These are phyloP conservation scores for Temnopleurus reevesii DNA, from an alignment of 53 echinoderm and acorn worm genomes.

Conservation along the genomic window DNA sequence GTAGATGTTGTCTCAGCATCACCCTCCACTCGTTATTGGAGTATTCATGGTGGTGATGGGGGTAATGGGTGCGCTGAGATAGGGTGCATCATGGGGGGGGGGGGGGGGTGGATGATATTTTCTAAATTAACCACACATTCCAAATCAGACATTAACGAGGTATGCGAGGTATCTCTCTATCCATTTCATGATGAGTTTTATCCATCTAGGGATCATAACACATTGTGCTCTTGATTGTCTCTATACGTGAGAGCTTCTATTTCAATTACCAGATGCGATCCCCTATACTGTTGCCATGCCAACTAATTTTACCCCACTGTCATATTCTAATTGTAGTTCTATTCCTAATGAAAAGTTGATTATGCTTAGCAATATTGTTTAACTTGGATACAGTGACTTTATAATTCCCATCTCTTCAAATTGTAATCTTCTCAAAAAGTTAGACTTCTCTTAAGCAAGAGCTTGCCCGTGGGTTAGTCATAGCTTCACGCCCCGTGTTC, in stretches of 20 bases:
- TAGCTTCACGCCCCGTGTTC: neutral
- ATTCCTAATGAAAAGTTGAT: constrained; percentile 16
- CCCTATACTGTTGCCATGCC: constrained; percentile 9
- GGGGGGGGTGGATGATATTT: neutral
- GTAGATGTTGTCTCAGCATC: constrained; percentile 21
- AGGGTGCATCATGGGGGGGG: neutral
- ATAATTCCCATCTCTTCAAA: neutral
- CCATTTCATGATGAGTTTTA: neutral
- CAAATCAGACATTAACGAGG: constrained; percentile 25
- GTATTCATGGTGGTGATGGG: constrained; percentile 3
- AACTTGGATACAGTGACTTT: constrained; percentile 8
- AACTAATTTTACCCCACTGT: constrained; percentile 28
- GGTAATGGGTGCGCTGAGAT: neutral
- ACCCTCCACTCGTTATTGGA: neutral
- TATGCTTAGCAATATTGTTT: neutral
- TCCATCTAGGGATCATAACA: constrained; percentile 3
- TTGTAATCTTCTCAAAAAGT: neutral
- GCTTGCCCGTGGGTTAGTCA: neutral
- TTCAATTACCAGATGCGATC: constrained; percentile 19
- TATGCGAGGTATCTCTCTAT: neutral
- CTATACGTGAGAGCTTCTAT: neutral
- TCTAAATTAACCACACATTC: constrained; percentile 27
- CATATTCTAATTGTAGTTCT: neutral
- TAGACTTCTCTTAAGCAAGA: neutral
- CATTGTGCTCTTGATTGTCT: neutral